Conservation (phyloP, 2,113 vertebrate species). For the Stigmatopora nigra region DNA sequence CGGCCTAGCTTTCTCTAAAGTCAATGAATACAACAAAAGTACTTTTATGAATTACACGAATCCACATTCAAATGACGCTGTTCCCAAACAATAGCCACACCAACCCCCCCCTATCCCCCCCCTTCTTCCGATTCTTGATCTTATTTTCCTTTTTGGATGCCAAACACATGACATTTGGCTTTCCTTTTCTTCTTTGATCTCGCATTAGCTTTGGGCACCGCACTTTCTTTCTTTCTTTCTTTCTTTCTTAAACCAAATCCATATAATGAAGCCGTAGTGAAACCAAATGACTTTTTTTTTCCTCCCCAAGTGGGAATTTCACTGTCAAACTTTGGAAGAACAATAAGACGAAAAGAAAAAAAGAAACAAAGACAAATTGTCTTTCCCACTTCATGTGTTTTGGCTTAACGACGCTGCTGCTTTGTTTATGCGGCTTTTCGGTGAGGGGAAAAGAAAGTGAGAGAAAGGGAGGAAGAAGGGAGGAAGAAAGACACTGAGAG, state of each 20-base stretch:
- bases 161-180: constrained; percentile 1
- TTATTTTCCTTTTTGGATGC: background rate
- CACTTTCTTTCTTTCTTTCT: background rate
- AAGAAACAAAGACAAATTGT: constrained; percentile 11
- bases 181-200: background rate
- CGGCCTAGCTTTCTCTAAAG: background rate
- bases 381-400: constrained; percentile 55
- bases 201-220: background rate
- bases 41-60: background rate
- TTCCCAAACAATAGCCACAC: background rate
- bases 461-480: constrained; percentile 40
- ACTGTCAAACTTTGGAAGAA: constrained; percentile 19
- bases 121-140: background rate
- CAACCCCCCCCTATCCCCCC: too few relatives aligned
- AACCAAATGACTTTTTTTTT: background rate
- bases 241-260: background rate
- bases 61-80: background rate
- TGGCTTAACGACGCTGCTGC: constrained; percentile 35
- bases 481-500: constrained; percentile 48
- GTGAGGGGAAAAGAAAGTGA: constrained; percentile 13
- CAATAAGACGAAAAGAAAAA: background rate
- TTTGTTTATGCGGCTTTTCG: constrained; percentile 44
- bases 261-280: background rate
- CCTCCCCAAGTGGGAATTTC: background rate
- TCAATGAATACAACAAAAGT: background rate